Percentiles rank a stretch among this genome's conserved stretches.
Evolutionary conservation across 2,888 invertebrate genomes (phyloP).

Genomic region (Diarsia rubi): DNA sequence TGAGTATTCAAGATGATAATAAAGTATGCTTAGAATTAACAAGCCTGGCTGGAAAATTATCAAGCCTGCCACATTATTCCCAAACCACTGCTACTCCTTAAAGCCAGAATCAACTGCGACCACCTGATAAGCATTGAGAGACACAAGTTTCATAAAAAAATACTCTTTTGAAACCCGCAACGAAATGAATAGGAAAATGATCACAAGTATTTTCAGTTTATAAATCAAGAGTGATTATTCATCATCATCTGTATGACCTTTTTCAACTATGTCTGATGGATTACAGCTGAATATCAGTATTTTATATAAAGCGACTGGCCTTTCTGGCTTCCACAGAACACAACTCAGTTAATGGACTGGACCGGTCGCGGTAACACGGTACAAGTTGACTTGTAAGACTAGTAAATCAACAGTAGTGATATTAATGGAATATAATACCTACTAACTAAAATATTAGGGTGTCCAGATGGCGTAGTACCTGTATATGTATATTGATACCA

Average conservation of each 20-base stretch:
- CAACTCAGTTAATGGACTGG: not conserved
- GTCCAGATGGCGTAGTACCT: not conserved
- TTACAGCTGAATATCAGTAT: not conserved
- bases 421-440: not conserved
- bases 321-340: not conserved
- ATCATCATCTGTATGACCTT: not conserved
- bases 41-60: not conserved
- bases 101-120: no score
- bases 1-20: not conserved
- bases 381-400: not conserved
- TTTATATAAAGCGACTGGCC: not conserved
- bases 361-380: not conserved
- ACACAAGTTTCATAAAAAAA: no score
- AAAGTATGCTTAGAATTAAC: not conserved
- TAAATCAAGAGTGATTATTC: not conserved
- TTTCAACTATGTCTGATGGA: not conserved
- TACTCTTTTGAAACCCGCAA: no score
- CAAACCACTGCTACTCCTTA: no score
- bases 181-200: not conserved
- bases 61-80: no score
- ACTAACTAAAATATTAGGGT: not conserved
- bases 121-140: no score
- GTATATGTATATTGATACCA: not conserved
- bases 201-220: not conserved
- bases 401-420: not conserved